Percentiles rank a stretch among this genome's conserved stretches.
phyloP scores from a whole-genome alignment of 1,140 invertebrate genomes.

The Drosophila kohkoa region DNA sequence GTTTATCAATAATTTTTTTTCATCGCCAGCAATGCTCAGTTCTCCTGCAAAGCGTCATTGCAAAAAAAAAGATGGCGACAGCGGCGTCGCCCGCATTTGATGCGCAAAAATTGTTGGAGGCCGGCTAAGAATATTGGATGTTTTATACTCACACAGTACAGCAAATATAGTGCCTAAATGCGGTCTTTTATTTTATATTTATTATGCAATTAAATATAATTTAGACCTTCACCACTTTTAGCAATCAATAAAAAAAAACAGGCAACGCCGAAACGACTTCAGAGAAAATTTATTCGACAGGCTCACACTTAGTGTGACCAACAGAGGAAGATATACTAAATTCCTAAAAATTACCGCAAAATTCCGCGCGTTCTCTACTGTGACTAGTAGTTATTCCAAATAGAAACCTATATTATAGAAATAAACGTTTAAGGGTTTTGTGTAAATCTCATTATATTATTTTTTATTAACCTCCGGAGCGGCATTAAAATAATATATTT shows the following conservation, averaged over 20 bases:
- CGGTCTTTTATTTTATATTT: not conserved
- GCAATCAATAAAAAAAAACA: conserved; percentile 30
- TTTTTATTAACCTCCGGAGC: no score
- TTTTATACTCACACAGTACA: conserved; percentile 18
- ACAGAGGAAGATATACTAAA: not conserved
- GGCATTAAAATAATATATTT: no score
- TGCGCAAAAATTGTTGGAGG: not conserved
- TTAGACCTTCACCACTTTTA: conserved; percentile 1
- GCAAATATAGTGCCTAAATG: conserved; percentile 2
- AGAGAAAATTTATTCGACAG: conserved; percentile 23
- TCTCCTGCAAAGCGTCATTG: conserved; percentile 48
- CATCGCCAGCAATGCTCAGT: conserved; percentile 6
- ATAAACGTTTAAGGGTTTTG: no score
- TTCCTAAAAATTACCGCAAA: not conserved
- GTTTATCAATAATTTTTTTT: conserved; percentile 3
- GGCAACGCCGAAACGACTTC: conserved; percentile 14
- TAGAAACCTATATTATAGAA: no score
- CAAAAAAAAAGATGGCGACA: conserved; percentile 59
- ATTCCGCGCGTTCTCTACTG: no score
- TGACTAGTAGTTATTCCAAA: no score
- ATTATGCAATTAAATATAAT: conserved; percentile 8
- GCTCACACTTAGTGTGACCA: conserved; percentile 1
- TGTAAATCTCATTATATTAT: no score
- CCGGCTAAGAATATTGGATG: not conserved
- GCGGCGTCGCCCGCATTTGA: conserved; percentile 25